Conservation (phyloP, 2,888 invertebrate genomes). For the Frankliniella intonsa region DNA sequence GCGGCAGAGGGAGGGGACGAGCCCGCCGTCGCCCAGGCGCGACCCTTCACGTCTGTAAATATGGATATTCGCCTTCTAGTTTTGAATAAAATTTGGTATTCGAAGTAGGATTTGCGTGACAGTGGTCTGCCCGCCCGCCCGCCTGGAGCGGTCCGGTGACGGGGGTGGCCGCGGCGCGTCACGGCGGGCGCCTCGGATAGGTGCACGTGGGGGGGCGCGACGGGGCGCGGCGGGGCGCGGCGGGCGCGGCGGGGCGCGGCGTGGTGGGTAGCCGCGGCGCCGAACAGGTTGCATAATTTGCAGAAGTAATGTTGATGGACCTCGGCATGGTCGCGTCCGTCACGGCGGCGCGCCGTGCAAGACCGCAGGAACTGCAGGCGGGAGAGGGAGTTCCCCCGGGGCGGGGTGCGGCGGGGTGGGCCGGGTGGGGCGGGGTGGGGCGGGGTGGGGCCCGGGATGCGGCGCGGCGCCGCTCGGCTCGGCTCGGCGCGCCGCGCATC, state of each 20-base stretch:
- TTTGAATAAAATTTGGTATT: slow-evolving; percentile 19
- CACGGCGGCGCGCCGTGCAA: no score
- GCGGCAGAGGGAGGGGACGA: not conserved
- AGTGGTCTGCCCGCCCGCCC: not conserved
- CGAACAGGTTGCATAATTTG: no score
- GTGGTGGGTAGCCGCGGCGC: not conserved
- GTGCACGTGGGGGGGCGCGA: not conserved
- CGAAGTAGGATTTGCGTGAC: slow-evolving; percentile 1
- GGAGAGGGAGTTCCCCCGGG: no score
- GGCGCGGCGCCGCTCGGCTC: no score
- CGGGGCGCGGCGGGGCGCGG: no score
- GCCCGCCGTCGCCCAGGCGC: not conserved
- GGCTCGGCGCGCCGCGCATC: no score
- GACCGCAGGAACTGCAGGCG: no score
- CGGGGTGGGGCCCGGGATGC: no score
- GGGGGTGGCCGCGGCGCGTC: not conserved
- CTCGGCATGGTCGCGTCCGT: no score
- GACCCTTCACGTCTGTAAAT: not conserved
- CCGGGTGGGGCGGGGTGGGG: no score
- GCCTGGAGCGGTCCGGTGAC: not conserved
- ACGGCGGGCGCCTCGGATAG: not conserved
- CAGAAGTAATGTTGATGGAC: no score
- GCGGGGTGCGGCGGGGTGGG: no score
- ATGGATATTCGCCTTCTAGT: not conserved
- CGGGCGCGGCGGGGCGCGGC: not conserved